Percentiles rank a stretch among this genome's conserved stretches.
Evolutionary conservation across 2,888 invertebrate species (phyloP).

Genomic region (Sarcophaga carnaria): DNA sequence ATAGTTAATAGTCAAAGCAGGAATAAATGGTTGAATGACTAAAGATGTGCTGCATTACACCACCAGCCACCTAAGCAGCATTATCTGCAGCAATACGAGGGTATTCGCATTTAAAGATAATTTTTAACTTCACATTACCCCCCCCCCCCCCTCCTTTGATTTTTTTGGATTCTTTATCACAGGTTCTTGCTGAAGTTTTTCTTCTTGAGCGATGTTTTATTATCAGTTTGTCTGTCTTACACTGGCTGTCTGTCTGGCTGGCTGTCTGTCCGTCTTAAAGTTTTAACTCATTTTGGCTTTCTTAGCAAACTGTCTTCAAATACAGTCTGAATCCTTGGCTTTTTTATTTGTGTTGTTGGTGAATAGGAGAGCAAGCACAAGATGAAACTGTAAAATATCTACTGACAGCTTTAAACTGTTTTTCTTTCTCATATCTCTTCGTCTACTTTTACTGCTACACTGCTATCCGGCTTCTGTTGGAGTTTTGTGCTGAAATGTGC

Average conservation of each 20-base stretch:
- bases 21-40: background rate
- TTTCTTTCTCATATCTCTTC: background rate
- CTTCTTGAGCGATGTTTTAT: conserved; percentile 44
- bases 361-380: background rate
- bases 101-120: conserved; percentile 42
- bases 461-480: conserved; percentile 16
- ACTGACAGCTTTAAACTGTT: conserved; percentile 64
- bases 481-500: conserved; percentile 54
- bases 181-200: conserved; percentile 35
- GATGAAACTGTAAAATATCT: conserved; percentile 62
- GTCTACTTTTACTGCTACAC: background rate
- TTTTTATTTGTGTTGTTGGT: background rate
- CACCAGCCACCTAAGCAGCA: conserved; percentile 4
- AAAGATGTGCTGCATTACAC: background rate
- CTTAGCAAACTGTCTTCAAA: conserved; percentile 30
- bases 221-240: conserved; percentile 38
- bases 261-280: conserved; percentile 21
- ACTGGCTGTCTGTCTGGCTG: background rate
- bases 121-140: conserved; percentile 25
- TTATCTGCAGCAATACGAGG: background rate
- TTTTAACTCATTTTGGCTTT: conserved; percentile 53
- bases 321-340: background rate
- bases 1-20: conserved; percentile 58
- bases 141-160: conserved; percentile 12
- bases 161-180: background rate